These are phyloP conservation scores for Nannoperca obscura DNA, from an alignment of 2,797 vertebrate species.

Conservation along the genomic window DNA sequence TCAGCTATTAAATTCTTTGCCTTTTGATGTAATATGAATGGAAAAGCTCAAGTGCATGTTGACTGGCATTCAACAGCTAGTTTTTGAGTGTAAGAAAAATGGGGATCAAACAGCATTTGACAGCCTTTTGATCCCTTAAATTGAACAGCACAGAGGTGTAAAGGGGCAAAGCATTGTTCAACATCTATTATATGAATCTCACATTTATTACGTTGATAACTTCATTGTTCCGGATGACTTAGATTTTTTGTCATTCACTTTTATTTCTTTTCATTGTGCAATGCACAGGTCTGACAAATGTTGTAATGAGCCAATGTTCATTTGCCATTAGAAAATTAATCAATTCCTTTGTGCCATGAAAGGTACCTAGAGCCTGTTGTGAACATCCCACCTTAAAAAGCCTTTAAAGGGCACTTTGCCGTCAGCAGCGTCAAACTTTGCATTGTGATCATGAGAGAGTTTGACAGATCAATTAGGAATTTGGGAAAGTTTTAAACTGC, in stretches of 20 bases:
- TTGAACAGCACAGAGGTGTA: constrained; percentile 15
- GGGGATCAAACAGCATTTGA: constrained; percentile 37
- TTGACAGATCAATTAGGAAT: constrained; percentile 61
- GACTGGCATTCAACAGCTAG: constrained; percentile 28
- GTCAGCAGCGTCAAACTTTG: constrained; percentile 22
- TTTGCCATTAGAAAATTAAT: constrained; percentile 41
- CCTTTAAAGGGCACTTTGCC: constrained; percentile 24
- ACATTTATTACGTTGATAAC: constrained; percentile 21
- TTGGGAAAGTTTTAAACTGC: constrained; percentile 23
- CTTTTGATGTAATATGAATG: constrained; percentile 49
- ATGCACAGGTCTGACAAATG: constrained; percentile 14
- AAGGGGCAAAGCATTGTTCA: constrained; percentile 34
- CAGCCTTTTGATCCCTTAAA: constrained; percentile 49
- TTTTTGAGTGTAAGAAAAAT: constrained; percentile 34
- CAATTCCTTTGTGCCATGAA: constrained; percentile 10
- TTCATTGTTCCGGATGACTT: constrained; percentile 36
- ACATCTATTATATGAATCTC: constrained; percentile 35
- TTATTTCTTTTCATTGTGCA: constrained; percentile 19
- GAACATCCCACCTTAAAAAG: constrained; percentile 32
- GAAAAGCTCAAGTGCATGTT: constrained; percentile 33
- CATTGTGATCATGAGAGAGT: constrained; percentile 49
- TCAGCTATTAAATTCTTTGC: constrained; percentile 30
- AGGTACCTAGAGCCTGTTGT: constrained; percentile 20
- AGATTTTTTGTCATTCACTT: constrained; percentile 23
- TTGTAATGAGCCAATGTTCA: constrained; percentile 15